A percentile compares a stretch with the other conserved stretches of the same genome.
Evolutionary conservation across 2,113 vertebrate genomes (phyloP).

Genomic region (Pollimyrus isidori): DNA sequence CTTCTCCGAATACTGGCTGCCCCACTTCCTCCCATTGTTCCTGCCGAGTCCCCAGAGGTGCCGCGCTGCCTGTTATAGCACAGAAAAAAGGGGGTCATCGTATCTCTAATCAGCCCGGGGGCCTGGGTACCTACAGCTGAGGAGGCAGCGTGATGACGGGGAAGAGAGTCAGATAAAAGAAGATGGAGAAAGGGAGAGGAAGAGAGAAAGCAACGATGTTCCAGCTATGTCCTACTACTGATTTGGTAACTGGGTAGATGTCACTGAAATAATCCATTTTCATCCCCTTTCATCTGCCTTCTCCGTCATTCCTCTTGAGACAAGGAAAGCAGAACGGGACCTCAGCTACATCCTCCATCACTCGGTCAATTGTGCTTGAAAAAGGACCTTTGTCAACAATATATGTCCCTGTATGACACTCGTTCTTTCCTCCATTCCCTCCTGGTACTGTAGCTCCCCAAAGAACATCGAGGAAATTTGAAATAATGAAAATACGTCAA

Average conservation of each 20-base stretch:
- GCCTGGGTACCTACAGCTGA: not conserved
- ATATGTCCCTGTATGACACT: not conserved
- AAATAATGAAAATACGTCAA: not conserved
- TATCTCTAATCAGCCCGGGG: constrained; percentile 15
- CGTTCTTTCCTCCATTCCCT: not conserved
- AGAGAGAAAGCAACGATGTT: not conserved
- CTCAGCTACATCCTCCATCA: not conserved
- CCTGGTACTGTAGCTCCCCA: not conserved
- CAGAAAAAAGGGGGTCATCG: constrained; percentile 18
- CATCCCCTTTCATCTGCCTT: not conserved
- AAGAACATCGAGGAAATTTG: not conserved
- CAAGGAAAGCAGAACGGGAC: too few species aligned
- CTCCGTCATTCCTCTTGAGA: not conserved
- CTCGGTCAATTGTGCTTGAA: not conserved
- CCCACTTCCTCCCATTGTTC: constrained; percentile 17
- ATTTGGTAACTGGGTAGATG: not conserved
- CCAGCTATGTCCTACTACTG: not conserved
- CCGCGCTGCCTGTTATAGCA: not conserved
- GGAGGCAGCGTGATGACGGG: not conserved
- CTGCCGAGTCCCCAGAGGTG: not conserved
- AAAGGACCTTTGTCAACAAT: not conserved
- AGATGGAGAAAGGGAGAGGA: not conserved
- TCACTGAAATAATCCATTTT: not conserved
- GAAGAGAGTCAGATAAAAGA: not conserved
- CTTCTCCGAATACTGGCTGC: constrained; percentile 1